Percentiles rank a stretch among this genome's conserved stretches.
Conservation (phyloP, 1,140 invertebrate genomes). For the Zaprionus kolodkinae region DNA sequence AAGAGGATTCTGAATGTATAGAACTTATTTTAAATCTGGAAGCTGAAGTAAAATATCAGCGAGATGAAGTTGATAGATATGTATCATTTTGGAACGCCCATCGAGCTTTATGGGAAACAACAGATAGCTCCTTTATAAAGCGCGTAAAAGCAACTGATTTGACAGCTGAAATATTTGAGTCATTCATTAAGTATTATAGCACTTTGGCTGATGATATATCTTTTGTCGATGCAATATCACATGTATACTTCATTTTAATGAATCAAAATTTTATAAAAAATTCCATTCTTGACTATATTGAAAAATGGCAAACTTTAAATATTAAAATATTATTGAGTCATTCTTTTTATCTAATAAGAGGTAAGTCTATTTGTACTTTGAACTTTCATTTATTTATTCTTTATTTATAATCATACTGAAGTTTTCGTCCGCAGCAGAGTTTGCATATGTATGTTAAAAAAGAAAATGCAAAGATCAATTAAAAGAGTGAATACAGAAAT, state of each 20-base stretch:
- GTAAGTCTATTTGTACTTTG: constrained; percentile 27
- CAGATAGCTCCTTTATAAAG: constrained; percentile 90
- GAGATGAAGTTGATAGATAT: constrained; percentile 87
- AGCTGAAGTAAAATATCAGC: constrained; percentile 86
- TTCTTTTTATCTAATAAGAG: constrained; percentile 84
- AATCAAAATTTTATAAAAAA: constrained; percentile 90
- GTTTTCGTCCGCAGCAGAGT: too few species aligned
- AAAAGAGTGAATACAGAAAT: too few species aligned
- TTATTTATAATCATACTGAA: too few species aligned
- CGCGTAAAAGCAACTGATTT: constrained; percentile 90
- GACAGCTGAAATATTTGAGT: constrained; percentile 90
- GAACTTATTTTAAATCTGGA: constrained; percentile 86
- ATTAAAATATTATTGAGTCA: constrained; percentile 88
- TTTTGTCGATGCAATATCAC: constrained; percentile 89
- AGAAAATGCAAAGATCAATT: too few species aligned
- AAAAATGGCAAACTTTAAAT: constrained; percentile 91
- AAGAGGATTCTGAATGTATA: constrained; percentile 86
- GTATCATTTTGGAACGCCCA: constrained; percentile 91
- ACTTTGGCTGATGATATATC: constrained; percentile 91
- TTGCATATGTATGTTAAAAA: too few species aligned
- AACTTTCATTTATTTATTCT: too few species aligned
- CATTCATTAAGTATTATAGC: constrained; percentile 90
- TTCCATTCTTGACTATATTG: constrained; percentile 90
- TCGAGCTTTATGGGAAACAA: constrained; percentile 91
- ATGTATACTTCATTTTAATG: constrained; percentile 91